Conservation (phyloP, 1,140 invertebrate species). For the Helicorthomorpha holstii region DNA sequence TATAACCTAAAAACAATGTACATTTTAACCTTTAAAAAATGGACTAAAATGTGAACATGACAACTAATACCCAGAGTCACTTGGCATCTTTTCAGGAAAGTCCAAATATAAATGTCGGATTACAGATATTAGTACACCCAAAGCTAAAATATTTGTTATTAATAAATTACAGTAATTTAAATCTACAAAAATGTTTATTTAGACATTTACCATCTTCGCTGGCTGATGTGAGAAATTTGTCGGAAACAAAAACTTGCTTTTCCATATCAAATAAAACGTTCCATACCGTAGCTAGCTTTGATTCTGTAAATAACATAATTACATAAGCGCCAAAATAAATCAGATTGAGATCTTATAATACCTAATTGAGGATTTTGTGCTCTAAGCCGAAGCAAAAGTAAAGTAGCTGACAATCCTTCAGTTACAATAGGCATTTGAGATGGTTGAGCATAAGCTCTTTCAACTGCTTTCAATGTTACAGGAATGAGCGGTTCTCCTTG, state of each 20-base stretch:
- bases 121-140: slow-evolving; percentile 31
- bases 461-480: slow-evolving; percentile 43
- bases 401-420: slow-evolving; percentile 59
- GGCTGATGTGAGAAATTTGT: slow-evolving; percentile 54
- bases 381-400: slow-evolving; percentile 48
- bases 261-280: slow-evolving; percentile 46
- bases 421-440: slow-evolving; percentile 41
- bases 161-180: neutral
- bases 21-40: neutral
- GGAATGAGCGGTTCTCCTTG: slow-evolving; percentile 36
- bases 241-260: slow-evolving; percentile 61
- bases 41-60: neutral
- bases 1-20: slow-evolving; percentile 26
- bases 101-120: slow-evolving; percentile 43
- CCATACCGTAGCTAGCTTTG: slow-evolving; percentile 42
- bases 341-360: slow-evolving; percentile 9
- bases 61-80: slow-evolving; percentile 15
- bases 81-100: slow-evolving; percentile 25
- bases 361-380: slow-evolving; percentile 28
- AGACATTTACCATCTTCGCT: slow-evolving; percentile 41
- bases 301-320: slow-evolving; percentile 24
- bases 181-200: neutral
- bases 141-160: slow-evolving; percentile 17
- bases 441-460: slow-evolving; percentile 48
- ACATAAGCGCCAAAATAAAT: slow-evolving; percentile 1